phyloP scores from a whole-genome alignment of 2,797 vertebrate species.

The Naso thynnoides region DNA sequence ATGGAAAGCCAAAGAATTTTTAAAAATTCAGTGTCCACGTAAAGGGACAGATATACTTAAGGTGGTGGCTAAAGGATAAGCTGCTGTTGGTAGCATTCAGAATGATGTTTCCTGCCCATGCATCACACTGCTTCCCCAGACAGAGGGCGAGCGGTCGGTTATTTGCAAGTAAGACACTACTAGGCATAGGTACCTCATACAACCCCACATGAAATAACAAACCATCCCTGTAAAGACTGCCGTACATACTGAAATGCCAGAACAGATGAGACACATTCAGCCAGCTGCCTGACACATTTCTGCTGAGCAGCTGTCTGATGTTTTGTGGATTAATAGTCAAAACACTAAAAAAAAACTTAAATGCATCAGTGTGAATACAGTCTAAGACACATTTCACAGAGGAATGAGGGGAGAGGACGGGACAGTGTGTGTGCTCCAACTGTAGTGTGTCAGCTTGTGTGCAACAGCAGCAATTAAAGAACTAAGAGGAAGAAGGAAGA shows the following conservation, averaged over 20 bases:
- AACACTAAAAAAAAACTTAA: background rate
- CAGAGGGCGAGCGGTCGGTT: too few relatives aligned
- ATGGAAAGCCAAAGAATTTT: too few relatives aligned
- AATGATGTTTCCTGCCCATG: too few relatives aligned
- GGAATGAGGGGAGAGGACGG: slow-evolving; percentile 27
- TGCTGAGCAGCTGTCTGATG: slow-evolving; percentile 8
- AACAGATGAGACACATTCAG: slow-evolving; percentile 2
- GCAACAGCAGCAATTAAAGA: slow-evolving; percentile 48
- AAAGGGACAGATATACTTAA: too few relatives aligned
- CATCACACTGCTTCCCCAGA: too few relatives aligned
- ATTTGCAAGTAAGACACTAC: too few relatives aligned
- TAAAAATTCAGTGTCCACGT: too few relatives aligned
- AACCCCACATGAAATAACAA: too few relatives aligned
- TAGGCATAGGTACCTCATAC: too few relatives aligned
- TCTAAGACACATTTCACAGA: slow-evolving; percentile 48
- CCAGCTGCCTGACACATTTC: background rate
- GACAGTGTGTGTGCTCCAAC: slow-evolving; percentile 42
- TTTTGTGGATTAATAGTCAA: slow-evolving; percentile 25
- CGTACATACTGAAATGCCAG: background rate
- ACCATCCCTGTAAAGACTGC: too few relatives aligned
- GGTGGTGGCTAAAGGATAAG: too few relatives aligned
- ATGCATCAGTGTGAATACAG: slow-evolving; percentile 48
- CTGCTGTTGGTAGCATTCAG: too few relatives aligned
- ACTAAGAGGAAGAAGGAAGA: slow-evolving; percentile 10
- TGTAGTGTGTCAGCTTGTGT: slow-evolving; percentile 35